phyloP scores from a whole-genome alignment of 2,113 vertebrate species.

The Ciconia stormi region DNA sequence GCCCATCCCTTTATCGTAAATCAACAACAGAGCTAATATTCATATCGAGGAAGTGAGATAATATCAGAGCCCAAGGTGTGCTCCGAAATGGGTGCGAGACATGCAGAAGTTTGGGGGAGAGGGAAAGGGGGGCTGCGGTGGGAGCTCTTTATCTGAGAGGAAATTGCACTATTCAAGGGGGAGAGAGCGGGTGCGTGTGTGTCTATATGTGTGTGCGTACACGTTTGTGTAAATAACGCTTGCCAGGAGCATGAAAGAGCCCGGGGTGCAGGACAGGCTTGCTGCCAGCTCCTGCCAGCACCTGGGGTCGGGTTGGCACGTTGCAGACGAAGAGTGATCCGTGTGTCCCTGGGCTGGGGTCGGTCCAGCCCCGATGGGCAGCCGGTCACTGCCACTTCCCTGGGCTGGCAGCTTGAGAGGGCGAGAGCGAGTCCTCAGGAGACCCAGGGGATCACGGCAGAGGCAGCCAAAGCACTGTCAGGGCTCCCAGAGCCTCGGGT shows the following conservation, averaged over 20 bases:
- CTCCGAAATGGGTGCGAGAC: background rate
- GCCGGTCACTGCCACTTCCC: background rate
- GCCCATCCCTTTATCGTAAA: conserved; percentile 34
- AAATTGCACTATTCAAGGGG: background rate
- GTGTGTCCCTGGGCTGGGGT: background rate
- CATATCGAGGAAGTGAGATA: conserved; percentile 56
- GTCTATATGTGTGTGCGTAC: accelerated
- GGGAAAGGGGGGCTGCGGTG: background rate
- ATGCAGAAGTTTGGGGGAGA: background rate
- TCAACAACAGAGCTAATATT: conserved; percentile 29
- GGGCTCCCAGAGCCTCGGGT: background rate
- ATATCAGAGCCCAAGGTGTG: conserved; percentile 39
- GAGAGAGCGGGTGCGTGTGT: accelerated
- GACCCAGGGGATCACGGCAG: background rate
- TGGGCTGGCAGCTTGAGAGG: background rate
- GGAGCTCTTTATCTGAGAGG: conserved; percentile 43
- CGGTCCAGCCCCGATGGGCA: accelerated
- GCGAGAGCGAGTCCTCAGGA: background rate
- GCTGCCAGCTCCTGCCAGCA: background rate
- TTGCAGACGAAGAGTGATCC: too few species aligned
- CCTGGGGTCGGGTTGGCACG: accelerated
- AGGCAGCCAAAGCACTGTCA: background rate
- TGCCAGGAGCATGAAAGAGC: background rate
- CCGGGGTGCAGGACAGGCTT: background rate
- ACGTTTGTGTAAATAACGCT: background rate